Evolutionary conservation across 2,113 vertebrate genomes (phyloP).

Genomic region (Laticauda colubrina): DNA sequence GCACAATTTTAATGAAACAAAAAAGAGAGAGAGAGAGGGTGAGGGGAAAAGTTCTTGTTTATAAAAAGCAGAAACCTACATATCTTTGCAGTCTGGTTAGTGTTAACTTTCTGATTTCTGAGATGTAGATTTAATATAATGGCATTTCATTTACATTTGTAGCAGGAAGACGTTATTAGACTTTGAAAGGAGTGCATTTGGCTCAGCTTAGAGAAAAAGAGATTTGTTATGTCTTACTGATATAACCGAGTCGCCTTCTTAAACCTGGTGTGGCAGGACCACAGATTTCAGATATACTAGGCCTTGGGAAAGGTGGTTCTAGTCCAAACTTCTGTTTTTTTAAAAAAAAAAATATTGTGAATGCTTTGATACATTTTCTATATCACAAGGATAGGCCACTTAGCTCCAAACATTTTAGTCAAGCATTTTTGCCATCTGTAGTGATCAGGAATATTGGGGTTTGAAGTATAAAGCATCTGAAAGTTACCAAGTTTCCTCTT

Average conservation of each 20-base stretch:
- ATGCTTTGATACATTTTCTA: neutral
- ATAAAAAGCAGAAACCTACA: constrained; percentile 14
- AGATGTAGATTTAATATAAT: constrained; percentile 5
- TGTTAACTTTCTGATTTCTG: constrained; percentile 20
- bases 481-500: neutral
- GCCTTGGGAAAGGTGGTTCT: neutral
- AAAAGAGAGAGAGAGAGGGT: neutral
- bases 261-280: neutral
- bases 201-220: neutral
- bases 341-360: neutral
- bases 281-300: neutral
- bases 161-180: neutral
- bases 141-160: constrained; percentile 10
- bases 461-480: neutral
- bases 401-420: neutral
- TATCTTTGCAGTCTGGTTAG: constrained; percentile 11
- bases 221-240: constrained; percentile 12
- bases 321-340: neutral
- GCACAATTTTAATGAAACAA: constrained; percentile 14
- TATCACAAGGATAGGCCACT: neutral
- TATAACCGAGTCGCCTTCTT: neutral
- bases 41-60: neutral
- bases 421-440: neutral
- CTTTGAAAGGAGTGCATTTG: neutral
- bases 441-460: neutral